Evolutionary conservation across 37 sponge, comb jelly and placozoan genomes (phyloP), one percentile per base, ranked within the genome.

Genomic region (Axinella damicornis): DNA sequence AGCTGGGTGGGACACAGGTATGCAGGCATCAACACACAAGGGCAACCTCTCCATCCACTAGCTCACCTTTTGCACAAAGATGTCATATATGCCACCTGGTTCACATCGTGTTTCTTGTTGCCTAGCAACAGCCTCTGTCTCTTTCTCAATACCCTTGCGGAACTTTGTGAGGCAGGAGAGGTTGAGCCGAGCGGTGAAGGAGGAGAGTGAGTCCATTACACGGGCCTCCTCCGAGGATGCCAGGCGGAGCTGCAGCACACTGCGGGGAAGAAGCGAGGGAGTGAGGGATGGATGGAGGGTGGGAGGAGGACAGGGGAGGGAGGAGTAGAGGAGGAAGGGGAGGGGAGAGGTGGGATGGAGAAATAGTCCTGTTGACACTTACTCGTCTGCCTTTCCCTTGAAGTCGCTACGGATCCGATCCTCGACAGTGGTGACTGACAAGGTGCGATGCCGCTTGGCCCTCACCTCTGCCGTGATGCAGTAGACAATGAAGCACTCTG

Each of bases 401-500:
- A 71, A 89, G 74, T 89, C 90, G 25, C 74, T 83, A 57, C 56
- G 53, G 21, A 89, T 69, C 20, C 33, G 39, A 16, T 89, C 90
- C 67, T 83, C 84, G 18, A 89, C 75, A 9, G 19, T 11, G 22
- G 46, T 30, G 19, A 14, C 52, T 21, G 64, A 17, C 20, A 84
- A 28, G 13, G 70, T 61, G 57, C 73, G 46, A 31, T 78, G 64
- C 41, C 74, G 73, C 63, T 61, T 74, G 71, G 80, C 77, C 53
- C 91, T 25, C 62, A 85, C 86, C 70, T 85, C 91, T 32, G 86
- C 76, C 14, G 91, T 90, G 27, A 90, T 70, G 34, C 81, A 80
- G 65, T 80, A 90, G 0, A 90, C 70, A 17, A 90, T 85, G 55
- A 85, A 22, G 28, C 54, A 68, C 57, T 63, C 66, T 20, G 73